These are phyloP conservation scores for Cheilosia variabilis DNA, from an alignment of 2,888 invertebrate genomes.

Conservation along the genomic window DNA sequence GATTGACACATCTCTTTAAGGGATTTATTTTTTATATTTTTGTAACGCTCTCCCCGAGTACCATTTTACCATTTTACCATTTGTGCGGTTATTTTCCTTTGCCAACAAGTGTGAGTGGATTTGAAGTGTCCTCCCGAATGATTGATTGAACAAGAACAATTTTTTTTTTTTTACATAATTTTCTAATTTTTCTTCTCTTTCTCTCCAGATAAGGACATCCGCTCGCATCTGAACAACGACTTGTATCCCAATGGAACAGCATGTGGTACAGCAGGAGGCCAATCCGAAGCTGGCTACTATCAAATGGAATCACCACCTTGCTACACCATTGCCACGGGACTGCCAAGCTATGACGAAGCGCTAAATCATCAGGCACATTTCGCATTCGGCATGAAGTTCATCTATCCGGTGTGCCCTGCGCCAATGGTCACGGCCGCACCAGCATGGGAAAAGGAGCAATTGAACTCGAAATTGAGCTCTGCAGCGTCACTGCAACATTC, in stretches of 20 bases:
- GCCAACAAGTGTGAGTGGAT: constrained; percentile 51
- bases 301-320: constrained; percentile 86
- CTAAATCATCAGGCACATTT: constrained; percentile 84
- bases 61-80: background rate
- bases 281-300: constrained; percentile 80
- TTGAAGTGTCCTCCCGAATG: constrained; percentile 70
- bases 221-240: constrained; percentile 80
- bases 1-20: constrained; percentile 71
- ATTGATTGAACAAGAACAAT: constrained; percentile 57
- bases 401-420: constrained; percentile 81
- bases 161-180: constrained; percentile 64
- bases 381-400: constrained; percentile 81
- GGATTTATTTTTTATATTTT: constrained; percentile 28
- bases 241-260: constrained; percentile 72
- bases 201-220: constrained; percentile 83
- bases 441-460: constrained; percentile 80
- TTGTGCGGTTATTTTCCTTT: constrained; percentile 12
- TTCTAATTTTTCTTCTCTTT: constrained; percentile 67
- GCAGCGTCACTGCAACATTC: constrained; percentile 48
- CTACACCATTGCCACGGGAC: constrained; percentile 87
- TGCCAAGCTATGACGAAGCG: constrained; percentile 87
- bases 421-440: constrained; percentile 73
- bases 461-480: constrained; percentile 46
- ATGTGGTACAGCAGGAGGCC: constrained; percentile 64
- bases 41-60: no score